A percentile compares a stretch with the other conserved stretches of the same genome.
Conservation (phyloP, 2,888 invertebrate species). For the Hypomecis atomaria region DNA sequence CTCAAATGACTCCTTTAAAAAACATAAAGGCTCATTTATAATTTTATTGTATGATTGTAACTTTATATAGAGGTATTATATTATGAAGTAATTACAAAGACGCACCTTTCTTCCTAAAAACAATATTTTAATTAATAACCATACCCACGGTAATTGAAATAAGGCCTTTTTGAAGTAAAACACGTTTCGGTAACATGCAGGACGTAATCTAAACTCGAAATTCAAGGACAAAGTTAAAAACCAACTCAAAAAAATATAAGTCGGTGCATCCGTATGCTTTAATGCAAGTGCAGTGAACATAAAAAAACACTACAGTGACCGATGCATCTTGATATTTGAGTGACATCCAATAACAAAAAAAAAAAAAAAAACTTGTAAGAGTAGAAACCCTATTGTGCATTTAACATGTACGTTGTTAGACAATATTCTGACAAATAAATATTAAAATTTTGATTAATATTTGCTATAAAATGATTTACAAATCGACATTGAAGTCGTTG, state of each 20-base stretch:
- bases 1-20: neutral
- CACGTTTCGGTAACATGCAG: constrained; percentile 61
- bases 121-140: too few species aligned
- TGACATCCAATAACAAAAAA: neutral
- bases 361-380: too few species aligned
- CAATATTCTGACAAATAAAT: too few species aligned
- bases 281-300: constrained; percentile 72
- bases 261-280: constrained; percentile 76
- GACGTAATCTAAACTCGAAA: constrained; percentile 82
- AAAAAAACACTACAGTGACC: constrained; percentile 38
- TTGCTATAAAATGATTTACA: too few species aligned
- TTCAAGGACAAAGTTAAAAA: constrained; percentile 80
- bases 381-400: too few species aligned
- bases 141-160: constrained; percentile 22
- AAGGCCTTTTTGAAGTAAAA: constrained; percentile 35
- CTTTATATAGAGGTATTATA: neutral
- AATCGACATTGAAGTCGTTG: too few species aligned
- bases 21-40: neutral
- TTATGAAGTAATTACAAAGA: neutral
- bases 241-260: constrained; percentile 70
- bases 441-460: too few species aligned
- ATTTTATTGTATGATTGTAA: neutral
- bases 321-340: constrained; percentile 42
- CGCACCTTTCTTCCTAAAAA: too few species aligned
- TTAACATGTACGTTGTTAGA: too few species aligned